Percentiles rank a stretch among this genome's conserved stretches.
These are phyloP conservation scores for Melangyna quadrimaculata DNA, from an alignment of 2,888 invertebrate genomes.

Conservation along the genomic window DNA sequence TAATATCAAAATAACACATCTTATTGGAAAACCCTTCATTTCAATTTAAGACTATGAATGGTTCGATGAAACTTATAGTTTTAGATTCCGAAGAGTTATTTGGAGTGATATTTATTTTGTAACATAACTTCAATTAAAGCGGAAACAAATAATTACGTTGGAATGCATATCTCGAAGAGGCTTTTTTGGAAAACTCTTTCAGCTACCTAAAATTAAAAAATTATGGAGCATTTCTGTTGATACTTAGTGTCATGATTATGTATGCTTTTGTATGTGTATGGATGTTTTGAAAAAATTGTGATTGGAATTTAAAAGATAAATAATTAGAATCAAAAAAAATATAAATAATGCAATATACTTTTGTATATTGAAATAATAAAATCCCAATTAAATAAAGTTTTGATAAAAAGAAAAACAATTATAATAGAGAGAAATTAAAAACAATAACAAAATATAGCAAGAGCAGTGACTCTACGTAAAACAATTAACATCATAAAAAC, in stretches of 20 bases:
- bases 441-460: slow-evolving; percentile 42
- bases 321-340: neutral
- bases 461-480: slow-evolving; percentile 16
- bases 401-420: slow-evolving; percentile 57
- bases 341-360: neutral
- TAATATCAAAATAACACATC: no score
- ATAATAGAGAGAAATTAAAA: slow-evolving; percentile 20
- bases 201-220: no score
- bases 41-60: no score
- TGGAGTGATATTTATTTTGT: no score
- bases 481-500: slow-evolving; percentile 2
- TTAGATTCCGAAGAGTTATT: no score
- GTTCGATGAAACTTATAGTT: no score
- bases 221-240: no score
- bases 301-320: slow-evolving; percentile 27
- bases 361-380: neutral
- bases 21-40: no score
- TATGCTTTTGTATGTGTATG: slow-evolving; percentile 19
- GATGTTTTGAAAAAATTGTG: neutral
- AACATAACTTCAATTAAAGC: no score
- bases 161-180: no score
- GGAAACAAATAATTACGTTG: no score
- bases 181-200: no score
- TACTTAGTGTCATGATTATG: neutral
- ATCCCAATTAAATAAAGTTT: slow-evolving; percentile 35